A percentile compares a stretch with the other conserved stretches of the same genome.
Evolutionary conservation across 2,888 invertebrate genomes (phyloP).

Genomic region (Sesia bembeciformis): DNA sequence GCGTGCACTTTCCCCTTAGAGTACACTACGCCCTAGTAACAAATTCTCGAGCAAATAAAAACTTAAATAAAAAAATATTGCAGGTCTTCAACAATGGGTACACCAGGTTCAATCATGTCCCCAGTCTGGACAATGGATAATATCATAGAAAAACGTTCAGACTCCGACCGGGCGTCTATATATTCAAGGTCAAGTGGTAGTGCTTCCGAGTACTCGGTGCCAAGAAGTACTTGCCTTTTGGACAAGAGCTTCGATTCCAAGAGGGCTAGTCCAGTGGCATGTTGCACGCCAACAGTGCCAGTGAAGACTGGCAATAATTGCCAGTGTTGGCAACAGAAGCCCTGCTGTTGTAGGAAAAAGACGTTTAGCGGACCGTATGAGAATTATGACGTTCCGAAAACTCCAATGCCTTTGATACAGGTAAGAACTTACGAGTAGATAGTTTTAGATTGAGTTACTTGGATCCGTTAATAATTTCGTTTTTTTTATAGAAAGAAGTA

Average conservation of each 20-base stretch:
- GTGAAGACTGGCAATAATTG: conserved; percentile 59
- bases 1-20: too few relatives aligned
- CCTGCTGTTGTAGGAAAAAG: conserved; percentile 56
- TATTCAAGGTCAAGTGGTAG: conserved; percentile 79
- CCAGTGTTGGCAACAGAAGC: conserved; percentile 59
- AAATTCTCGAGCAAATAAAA: too few relatives aligned
- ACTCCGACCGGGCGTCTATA: conserved; percentile 77
- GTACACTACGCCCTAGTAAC: too few relatives aligned
- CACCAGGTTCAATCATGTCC: conserved; percentile 65
- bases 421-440: conserved; percentile 16
- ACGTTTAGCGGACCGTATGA: conserved; percentile 77
- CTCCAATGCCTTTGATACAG: conserved; percentile 72
- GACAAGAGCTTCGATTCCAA: conserved; percentile 70
- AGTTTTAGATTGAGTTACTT: too few relatives aligned
- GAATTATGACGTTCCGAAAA: conserved; percentile 87
- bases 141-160: conserved; percentile 59
- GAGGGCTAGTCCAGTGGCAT: conserved; percentile 49
- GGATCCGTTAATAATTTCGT: too few relatives aligned
- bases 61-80: conserved; percentile 11
- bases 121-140: conserved; percentile 76
- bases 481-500: too few relatives aligned
- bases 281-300: conserved; percentile 75
- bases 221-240: conserved; percentile 52
- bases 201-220: conserved; percentile 79
- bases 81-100: conserved; percentile 76